Evolutionary conservation across 2,888 invertebrate species (phyloP), one percentile per base, ranked within the genome.

Genomic region (Aspidapion aeneum): DNA sequence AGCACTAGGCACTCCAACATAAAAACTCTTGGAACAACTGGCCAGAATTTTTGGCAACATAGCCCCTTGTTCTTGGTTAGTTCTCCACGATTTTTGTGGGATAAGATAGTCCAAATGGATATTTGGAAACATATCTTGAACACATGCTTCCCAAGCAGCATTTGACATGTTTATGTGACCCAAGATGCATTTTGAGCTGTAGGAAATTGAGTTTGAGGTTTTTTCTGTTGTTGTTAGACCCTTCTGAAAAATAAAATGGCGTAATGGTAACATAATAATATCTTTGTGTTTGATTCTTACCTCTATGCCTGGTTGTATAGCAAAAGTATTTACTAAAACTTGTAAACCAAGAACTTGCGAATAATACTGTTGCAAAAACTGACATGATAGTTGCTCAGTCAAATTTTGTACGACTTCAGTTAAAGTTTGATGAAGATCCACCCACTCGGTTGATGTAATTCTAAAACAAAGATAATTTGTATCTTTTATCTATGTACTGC

Each of bases 301-400:
- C 70, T 76, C 68, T 75, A 73, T 73, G 2, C 72, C 71, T 54
- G 75, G 73, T 67, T 78, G 78, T n/a, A 78, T 73, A 2, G 78
- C 85, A 74, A 90, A 92, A 0, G 91, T 91, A 80, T 93, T 93
- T 3, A 92, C 90, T 18, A 93, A 83, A 21, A 93, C 90, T 73
- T 91, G 90, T 48, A 91, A 80, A 0, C 91, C 92, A 18, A 92
- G 80, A 1, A 93, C 87, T 66, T 91, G 82, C 0, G 92, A 91
- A 73, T 93, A 90, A 75, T 90, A 89, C 79, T 93, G 93, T 74
- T 92, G 91, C 61, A 91, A 82, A 68, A 90, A 82, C 77, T 92
- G 90, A 21, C 87, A 84, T 73, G 84, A 84, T 74, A 90, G 89
- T 77, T 90, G 89, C 1, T 85, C 82, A 54, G 83, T 82, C 0